Percentiles rank a stretch among this genome's conserved stretches.
These are phyloP conservation scores for Rhabdomys dilectus DNA, from an alignment of 2,113 vertebrate species.

Conservation along the genomic window DNA sequence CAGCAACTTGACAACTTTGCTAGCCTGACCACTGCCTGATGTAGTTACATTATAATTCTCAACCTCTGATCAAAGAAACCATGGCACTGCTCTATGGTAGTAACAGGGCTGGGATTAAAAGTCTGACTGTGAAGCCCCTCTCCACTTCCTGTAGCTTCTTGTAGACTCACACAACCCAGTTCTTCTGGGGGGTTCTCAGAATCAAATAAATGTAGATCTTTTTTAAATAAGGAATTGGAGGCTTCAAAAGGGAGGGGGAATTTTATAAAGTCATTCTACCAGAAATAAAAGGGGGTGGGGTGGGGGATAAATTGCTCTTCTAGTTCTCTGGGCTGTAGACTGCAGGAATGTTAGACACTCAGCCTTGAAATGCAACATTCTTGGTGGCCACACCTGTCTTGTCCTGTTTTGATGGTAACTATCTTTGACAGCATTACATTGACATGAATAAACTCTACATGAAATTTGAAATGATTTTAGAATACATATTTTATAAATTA, in stretches of 20 bases:
- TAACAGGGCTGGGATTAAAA: neutral
- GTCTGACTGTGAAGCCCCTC: neutral
- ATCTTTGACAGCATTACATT: slow-evolving; percentile 50
- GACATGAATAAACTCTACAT: slow-evolving; percentile 65
- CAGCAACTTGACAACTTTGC: neutral
- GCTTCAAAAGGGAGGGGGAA: neutral
- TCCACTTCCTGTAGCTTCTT: neutral
- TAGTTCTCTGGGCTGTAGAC: neutral
- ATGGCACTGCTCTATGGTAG: neutral
- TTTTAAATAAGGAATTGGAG: neutral
- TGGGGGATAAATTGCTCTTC: neutral
- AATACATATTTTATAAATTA: slow-evolving; percentile 74
- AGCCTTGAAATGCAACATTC: neutral
- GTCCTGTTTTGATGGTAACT: slow-evolving; percentile 61
- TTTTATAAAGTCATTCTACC: neutral
- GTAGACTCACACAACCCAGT: neutral
- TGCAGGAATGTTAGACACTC: neutral
- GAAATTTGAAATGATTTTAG: slow-evolving; percentile 68
- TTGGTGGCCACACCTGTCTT: slow-evolving; percentile 35
- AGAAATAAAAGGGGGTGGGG: neutral
- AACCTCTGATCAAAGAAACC: neutral
- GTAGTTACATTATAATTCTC: neutral
- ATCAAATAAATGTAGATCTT: neutral
- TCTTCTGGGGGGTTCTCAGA: neutral
- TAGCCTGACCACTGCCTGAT: neutral